Conservation (phyloP, 2,888 invertebrate genomes). For the Nineta flava region DNA sequence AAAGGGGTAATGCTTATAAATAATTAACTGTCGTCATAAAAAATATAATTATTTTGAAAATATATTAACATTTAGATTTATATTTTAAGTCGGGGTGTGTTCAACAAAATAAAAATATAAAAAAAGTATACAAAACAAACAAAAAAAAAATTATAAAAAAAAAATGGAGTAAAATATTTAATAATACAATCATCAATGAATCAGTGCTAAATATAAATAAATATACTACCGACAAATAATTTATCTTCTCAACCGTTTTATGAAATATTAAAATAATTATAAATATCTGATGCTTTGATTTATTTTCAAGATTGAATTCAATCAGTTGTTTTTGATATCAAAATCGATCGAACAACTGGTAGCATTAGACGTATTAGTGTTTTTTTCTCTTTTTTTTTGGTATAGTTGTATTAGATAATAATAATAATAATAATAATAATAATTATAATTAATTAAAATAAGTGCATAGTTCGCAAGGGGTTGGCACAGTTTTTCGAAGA, state of each 20-base stretch:
- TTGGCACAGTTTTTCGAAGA: not conserved
- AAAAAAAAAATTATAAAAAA: not conserved
- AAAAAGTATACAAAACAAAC: not conserved
- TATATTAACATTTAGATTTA: not conserved
- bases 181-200: too few relatives aligned
- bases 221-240: not conserved
- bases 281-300: not conserved
- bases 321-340: too few relatives aligned
- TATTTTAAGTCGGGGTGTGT: not conserved
- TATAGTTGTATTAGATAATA: not conserved
- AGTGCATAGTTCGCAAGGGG: not conserved
- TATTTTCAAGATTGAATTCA: too few relatives aligned
- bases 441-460: not conserved
- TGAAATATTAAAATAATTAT: not conserved
- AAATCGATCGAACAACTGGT: not conserved
- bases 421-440: not conserved
- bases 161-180: not conserved
- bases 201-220: too few relatives aligned
- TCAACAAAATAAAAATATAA: not conserved
- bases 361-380: conserved; percentile 3
- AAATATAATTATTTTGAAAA: not conserved
- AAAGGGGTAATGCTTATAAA: conserved; percentile 1
- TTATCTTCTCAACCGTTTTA: not conserved
- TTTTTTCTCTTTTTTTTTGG: conserved; percentile 2
- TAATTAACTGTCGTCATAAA: not conserved